phyloP scores from a whole-genome alignment of 2,797 vertebrate species.

The Dipus sagitta region DNA sequence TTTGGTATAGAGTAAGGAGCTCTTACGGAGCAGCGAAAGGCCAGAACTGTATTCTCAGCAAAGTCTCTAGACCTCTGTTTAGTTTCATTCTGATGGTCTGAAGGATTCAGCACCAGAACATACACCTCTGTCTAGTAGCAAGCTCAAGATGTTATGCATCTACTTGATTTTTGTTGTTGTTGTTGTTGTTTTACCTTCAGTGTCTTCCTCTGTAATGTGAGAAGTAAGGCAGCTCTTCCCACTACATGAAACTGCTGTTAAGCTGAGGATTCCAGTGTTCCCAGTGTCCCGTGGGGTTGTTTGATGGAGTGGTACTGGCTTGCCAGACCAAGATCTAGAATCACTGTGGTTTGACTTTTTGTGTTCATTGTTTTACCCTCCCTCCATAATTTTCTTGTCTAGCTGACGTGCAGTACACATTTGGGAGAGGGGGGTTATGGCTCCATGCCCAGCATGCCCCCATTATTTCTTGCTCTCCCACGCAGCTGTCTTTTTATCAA shows the following conservation, averaged over 20 bases:
- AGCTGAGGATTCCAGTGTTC: background rate
- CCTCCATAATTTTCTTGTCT: conserved; percentile 55
- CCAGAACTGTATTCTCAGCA: conserved; percentile 4
- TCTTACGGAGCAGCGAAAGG: conserved; percentile 33
- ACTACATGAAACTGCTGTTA: background rate
- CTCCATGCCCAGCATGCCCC: background rate
- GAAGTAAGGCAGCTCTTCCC: background rate
- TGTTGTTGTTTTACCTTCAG: background rate
- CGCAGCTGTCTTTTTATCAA: conserved; percentile 53
- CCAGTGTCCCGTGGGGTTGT: background rate
- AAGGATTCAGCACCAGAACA: conserved; percentile 11
- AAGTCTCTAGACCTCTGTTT: background rate
- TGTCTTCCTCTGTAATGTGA: background rate
- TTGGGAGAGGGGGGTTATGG: background rate
- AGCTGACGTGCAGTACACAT: conserved; percentile 8
- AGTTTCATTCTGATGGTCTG: background rate
- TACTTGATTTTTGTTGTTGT: background rate
- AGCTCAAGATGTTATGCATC: background rate
- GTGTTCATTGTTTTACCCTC: background rate
- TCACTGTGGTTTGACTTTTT: conserved; percentile 50
- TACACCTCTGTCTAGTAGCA: background rate
- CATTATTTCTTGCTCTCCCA: background rate
- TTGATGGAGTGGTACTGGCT: conserved; percentile 17
- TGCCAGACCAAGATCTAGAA: background rate
- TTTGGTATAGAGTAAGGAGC: conserved; percentile 51